Conservation (phyloP, 2,113 vertebrate species). For the Pseudorectes ferrugineus region DNA sequence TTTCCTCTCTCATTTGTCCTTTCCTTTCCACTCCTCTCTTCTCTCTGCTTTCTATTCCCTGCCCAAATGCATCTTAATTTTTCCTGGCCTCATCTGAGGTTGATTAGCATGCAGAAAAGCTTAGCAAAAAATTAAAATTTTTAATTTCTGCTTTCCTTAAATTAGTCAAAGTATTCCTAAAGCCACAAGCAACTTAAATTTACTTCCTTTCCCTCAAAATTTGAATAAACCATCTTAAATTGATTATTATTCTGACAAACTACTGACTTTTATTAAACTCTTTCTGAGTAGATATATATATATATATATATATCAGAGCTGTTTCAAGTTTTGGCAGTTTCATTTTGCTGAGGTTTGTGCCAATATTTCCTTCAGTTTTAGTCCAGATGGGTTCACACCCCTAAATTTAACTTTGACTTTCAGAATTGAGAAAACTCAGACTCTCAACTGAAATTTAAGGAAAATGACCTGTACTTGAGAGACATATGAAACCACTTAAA, state of each 20-base stretch:
- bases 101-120: neutral
- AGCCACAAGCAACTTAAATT: neutral
- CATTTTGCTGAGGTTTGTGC: slow-evolving; percentile 18
- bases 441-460: slow-evolving; percentile 6
- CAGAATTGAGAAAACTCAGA: slow-evolving; percentile 5
- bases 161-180: neutral
- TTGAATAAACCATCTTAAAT: neutral
- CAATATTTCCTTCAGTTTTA: slow-evolving; percentile 25
- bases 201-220: neutral
- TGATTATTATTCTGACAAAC: neutral
- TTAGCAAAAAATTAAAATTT: neutral
- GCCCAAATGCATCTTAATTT: neutral
- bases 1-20: neutral
- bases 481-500: slow-evolving; percentile 48
- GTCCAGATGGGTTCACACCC: slow-evolving; percentile 29
- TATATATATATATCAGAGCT: neutral
- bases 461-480: slow-evolving; percentile 2
- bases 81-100: neutral
- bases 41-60: neutral
- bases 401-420: slow-evolving; percentile 36
- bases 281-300: neutral
- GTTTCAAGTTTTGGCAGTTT: slow-evolving; percentile 1
- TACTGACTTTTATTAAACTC: neutral
- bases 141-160: neutral
- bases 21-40: neutral